These are phyloP conservation scores for Erythrocercus mccallii DNA, from an alignment of 2,113 vertebrate species.

Conservation along the genomic window DNA sequence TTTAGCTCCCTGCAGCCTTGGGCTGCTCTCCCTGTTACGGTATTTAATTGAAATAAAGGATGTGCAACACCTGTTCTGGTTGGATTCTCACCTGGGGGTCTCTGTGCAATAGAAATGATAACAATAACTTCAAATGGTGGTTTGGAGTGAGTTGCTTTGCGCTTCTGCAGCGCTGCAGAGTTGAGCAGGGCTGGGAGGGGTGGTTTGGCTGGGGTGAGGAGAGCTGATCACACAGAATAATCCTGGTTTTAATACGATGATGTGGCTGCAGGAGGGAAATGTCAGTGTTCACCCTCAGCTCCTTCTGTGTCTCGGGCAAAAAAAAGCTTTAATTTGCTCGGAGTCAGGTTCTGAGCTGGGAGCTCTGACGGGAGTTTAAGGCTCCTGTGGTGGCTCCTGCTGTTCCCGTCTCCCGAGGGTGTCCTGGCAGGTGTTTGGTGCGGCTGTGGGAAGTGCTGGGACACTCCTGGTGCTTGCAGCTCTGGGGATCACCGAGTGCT, in stretches of 20 bases:
- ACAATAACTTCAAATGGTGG: neutral
- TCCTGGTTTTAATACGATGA: neutral
- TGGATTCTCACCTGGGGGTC: neutral
- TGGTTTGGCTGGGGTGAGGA: neutral
- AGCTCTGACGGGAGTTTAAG: neutral
- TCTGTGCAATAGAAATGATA: neutral
- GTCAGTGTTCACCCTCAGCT: neutral
- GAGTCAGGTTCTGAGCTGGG: neutral
- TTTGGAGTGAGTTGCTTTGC: neutral
- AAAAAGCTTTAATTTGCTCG: neutral
- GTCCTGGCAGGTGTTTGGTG: neutral
- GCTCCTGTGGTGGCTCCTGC: neutral
- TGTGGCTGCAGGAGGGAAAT: neutral
- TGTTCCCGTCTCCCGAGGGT: neutral
- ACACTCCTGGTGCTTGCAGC: neutral
- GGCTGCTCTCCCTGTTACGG: neutral
- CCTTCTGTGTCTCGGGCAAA: neutral
- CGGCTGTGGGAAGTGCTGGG: neutral
- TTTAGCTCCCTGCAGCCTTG: neutral
- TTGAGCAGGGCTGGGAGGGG: neutral
- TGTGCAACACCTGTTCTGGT: neutral
- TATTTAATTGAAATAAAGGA: conserved; percentile 1
- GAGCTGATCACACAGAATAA: neutral
- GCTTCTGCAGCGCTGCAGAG: neutral
- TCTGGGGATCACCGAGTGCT: neutral